Evolutionary conservation across 2,888 invertebrate genomes (phyloP), one percentile per base, ranked within the genome.

Genomic region (Euzophera pinguis): DNA sequence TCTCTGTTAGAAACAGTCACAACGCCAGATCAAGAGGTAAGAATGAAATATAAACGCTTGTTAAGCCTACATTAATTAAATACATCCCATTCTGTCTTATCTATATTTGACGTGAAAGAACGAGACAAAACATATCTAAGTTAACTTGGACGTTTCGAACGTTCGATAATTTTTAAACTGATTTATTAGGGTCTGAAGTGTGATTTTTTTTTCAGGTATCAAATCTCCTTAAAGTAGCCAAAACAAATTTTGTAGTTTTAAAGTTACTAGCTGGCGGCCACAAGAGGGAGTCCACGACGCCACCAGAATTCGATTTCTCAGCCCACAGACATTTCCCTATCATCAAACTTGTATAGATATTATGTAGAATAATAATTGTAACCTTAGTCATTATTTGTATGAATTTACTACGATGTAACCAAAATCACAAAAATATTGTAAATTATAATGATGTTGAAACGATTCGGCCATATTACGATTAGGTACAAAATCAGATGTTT

Each of bases 221-320:
- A 27, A 95, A 95, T 74, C 92, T 98, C 60, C 90, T 98, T 48
- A 97, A 96, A 85, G 95, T 99, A 61, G 95, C 96, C 38, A 99
- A 99, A 91, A 98, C 97, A 0, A 99, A 99, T 91, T 98, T 97
- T 78, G 95, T 99, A 63, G 98, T 99, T 10, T 92, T 98, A 84
- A 98, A 98, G 84, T 90, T 99, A 55, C 84, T 99, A 59, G 96
- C 97, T 0, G 97, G 96, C 57, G 99, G 98, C 7, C 98, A 98
- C 81, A 97, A 96, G 79, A 94, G 95, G 68, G 97, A 97, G 58
- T 95, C 96, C 0, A 93, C 93, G 55, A 93, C 93, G 14, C 95
- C 96, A 8, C 97, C 98, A 0, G 95, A 97, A 64, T 98, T 98
- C 80, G 98, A 98, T 76, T 98, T 98, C 80, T 93, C 95, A 39